Conservation (phyloP, 2,113 vertebrate species). For the Lophura nycthemera region DNA sequence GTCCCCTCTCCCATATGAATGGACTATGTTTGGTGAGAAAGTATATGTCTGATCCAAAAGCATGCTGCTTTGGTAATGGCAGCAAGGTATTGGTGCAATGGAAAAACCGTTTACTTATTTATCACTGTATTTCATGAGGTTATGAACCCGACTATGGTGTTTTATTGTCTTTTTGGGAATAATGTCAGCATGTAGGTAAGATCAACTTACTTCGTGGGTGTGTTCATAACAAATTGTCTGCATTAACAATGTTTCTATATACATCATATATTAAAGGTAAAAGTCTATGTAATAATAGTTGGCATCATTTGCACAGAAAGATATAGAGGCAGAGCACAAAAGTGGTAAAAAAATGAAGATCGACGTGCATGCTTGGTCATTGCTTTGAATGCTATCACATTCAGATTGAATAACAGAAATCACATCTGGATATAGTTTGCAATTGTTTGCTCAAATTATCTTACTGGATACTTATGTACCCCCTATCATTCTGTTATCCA, state of each 20-base stretch:
- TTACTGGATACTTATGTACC: neutral
- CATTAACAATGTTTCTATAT: neutral
- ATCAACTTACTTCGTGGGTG: neutral
- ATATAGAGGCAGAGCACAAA: neutral
- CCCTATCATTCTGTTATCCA: neutral
- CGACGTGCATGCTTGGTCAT: neutral
- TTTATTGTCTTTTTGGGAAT: neutral
- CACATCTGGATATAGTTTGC: neutral
- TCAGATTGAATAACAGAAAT: neutral
- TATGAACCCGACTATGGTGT: neutral
- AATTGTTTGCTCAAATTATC: neutral
- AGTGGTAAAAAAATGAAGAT: neutral
- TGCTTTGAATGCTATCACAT: neutral
- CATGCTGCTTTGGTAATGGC: neutral
- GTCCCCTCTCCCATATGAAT: neutral
- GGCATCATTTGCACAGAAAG: neutral
- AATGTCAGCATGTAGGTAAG: neutral
- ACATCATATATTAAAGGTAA: neutral
- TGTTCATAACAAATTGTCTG: neutral
- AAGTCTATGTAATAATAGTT: neutral
- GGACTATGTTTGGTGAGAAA: neutral
- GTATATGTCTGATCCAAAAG: fast-evolving
- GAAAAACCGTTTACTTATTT: neutral
- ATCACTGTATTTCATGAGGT: neutral
- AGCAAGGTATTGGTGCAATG: neutral